These are phyloP conservation scores for Heteromormyrus szaboi DNA, from an alignment of 2,797 vertebrate genomes.

Conservation along the genomic window DNA sequence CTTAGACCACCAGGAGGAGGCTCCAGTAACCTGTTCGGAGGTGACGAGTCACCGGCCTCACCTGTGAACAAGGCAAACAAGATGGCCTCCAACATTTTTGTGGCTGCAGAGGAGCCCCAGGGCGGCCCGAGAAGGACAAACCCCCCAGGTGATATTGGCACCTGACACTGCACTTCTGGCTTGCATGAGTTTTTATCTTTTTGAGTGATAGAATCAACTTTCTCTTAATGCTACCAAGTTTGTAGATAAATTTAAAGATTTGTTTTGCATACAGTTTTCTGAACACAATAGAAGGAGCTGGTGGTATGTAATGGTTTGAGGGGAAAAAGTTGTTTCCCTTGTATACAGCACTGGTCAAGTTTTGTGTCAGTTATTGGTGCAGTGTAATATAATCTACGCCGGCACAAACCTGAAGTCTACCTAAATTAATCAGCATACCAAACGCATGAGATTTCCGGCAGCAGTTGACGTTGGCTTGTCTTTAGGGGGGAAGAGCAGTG, in stretches of 20 bases:
- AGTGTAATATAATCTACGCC: background rate
- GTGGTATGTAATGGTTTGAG: background rate
- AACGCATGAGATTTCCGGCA: background rate
- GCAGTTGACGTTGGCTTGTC: background rate
- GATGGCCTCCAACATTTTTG: slow-evolving; percentile 79
- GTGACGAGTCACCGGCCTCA: slow-evolving; percentile 63
- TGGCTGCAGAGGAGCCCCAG: slow-evolving; percentile 66
- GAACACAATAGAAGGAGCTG: background rate
- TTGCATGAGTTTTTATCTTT: slow-evolving; percentile 26
- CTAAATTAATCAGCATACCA: background rate
- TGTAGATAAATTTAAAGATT: too few species aligned
- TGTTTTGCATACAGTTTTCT: background rate
- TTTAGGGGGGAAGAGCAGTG: slow-evolving; percentile 88
- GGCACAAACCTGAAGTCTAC: background rate
- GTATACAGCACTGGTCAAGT: too few species aligned
- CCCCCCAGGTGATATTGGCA: slow-evolving; percentile 74
- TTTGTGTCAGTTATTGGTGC: background rate
- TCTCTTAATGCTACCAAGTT: too few species aligned
- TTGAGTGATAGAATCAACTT: background rate
- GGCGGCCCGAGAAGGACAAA: slow-evolving; percentile 74
- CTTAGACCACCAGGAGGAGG: slow-evolving; percentile 83
- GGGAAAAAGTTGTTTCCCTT: background rate
- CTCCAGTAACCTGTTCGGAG: slow-evolving; percentile 77
- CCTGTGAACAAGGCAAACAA: slow-evolving; percentile 66
- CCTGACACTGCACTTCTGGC: background rate